Percentiles rank a stretch among this genome's conserved stretches.
These are phyloP conservation scores for Centropus bengalensis DNA, from an alignment of 2,113 vertebrate genomes.

Conservation along the genomic window DNA sequence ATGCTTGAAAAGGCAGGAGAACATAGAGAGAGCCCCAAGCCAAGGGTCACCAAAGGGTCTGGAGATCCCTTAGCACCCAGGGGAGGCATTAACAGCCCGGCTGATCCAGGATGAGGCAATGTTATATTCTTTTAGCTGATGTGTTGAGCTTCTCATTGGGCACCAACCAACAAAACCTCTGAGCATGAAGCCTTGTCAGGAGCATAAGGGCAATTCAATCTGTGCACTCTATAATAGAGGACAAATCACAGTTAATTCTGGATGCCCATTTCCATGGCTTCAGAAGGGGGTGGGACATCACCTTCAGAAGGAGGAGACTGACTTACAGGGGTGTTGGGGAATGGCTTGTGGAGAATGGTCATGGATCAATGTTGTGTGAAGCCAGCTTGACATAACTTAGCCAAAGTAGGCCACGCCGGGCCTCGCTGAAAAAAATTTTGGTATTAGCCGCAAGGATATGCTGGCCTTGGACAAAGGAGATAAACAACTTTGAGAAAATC, in stretches of 20 bases:
- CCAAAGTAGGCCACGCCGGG: too few relatives aligned
- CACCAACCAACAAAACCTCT: background rate
- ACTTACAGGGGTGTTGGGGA: background rate
- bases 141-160: background rate
- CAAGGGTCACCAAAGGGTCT: background rate
- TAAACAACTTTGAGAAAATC: too few relatives aligned
- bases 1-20: background rate
- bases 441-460: too few relatives aligned
- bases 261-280: background rate
- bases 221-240: background rate
- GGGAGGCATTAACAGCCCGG: background rate
- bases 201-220: background rate
- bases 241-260: background rate
- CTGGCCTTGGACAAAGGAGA: too few relatives aligned
- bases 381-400: too few relatives aligned
- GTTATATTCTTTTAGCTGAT: background rate
- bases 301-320: too few relatives aligned
- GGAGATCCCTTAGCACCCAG: background rate
- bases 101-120: background rate
- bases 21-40: background rate
- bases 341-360: too few relatives aligned
- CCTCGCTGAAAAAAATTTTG: too few relatives aligned
- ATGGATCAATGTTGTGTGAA: too few relatives aligned
- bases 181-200: background rate
- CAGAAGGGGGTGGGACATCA: background rate